Evolutionary conservation across 2,113 vertebrate genomes (phyloP), one percentile per base, ranked within the genome.

Genomic region (Dasyprocta punctata): DNA sequence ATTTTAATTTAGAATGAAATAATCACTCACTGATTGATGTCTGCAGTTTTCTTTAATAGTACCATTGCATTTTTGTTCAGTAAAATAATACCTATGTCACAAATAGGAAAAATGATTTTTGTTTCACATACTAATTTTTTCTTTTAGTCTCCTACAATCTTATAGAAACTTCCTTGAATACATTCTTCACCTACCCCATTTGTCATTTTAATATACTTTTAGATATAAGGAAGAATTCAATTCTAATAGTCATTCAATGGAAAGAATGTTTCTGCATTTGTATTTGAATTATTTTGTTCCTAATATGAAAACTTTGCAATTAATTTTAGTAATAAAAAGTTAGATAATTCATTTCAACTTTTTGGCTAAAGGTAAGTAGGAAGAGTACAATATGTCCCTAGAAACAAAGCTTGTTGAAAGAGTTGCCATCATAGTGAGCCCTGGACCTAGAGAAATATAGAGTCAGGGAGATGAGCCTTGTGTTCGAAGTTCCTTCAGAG

Each of bases 281-380:
- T 36, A 58, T 83, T 94, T 88, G 41, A 85, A 75, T 84, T 91
- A 28, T 56, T 61, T 90, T 89, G 71, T 85, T 44, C 78, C 33
- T 54, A 87, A 14, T 86, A 82, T 82, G 63, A 63, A 38, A 96
- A 85, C 7, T 36, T 81, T 26, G 65, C 93, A 38, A 58, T 86
- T 85, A 60, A 63, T 80, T 93, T 89, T 60, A 71, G 36, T 88
- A 60, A 65, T 33, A 86, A 67, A 92, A 8, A 16, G 56, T 96
- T 81, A n/a, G 13, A 8, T 44, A 60, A 78, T 69, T 97, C 38
- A 84, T 36, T 71, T 52, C 52, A 78, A 84, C 36, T 44, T n/a
- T 80, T 30, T 52, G 58, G 26, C 69, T 20, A 17, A 71, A 14
- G 60, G 8, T 20, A n/a, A n/a, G n/a, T n/a, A n/a, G n/a, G n/a